phyloP scores from a whole-genome alignment of 2,797 vertebrate species.

The Cuniculus paca region DNA sequence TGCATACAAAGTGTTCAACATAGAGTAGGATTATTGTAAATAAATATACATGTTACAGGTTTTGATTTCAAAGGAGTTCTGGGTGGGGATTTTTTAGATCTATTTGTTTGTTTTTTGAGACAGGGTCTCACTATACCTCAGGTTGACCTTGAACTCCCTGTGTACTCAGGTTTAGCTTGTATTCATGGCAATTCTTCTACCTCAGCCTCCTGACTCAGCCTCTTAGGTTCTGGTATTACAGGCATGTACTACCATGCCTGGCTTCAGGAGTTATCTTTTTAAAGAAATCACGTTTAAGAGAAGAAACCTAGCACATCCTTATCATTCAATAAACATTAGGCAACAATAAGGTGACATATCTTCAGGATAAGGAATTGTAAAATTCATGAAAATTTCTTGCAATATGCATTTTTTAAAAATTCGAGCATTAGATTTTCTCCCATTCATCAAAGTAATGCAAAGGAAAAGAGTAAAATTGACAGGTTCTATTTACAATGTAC shows the following conservation, averaged over 20 bases:
- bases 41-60: not conserved
- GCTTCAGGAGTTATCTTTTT: not conserved
- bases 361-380: not conserved
- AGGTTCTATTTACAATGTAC: not conserved
- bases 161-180: not conserved
- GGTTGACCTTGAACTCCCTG: not conserved
- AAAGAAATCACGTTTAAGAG: conserved; percentile 46
- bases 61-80: conserved; percentile 7
- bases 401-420: conserved; percentile 11
- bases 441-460: not conserved
- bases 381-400: conserved; percentile 27
- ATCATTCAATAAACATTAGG: conserved; percentile 42
- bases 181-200: not conserved
- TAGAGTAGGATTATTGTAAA: not conserved
- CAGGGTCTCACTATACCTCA: not conserved
- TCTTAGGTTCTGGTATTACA: not conserved
- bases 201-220: not conserved
- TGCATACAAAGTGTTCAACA: not conserved
- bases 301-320: not conserved
- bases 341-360: conserved; percentile 21
- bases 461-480: conserved; percentile 2
- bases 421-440: not conserved
- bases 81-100: not conserved
- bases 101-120: not conserved
- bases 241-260: not conserved